Evolutionary conservation across 2,888 invertebrate genomes (phyloP), one percentile per base, ranked within the genome.

Genomic region (Macaria liturata): DNA sequence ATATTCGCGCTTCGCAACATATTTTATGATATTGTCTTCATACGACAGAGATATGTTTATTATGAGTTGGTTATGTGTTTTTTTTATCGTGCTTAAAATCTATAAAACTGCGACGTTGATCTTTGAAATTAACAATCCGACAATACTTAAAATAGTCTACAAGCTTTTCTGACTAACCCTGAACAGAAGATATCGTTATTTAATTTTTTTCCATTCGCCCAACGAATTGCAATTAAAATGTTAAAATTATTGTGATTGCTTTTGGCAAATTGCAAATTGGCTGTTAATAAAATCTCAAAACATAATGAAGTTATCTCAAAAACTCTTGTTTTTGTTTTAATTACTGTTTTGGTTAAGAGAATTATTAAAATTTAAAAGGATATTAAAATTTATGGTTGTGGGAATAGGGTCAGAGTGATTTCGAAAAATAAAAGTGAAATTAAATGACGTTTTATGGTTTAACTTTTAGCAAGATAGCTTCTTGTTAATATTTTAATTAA

Each of bases 201-300:
- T 67, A 30, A 20, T 20, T 20, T 64, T 62, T 65, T 72, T 68
- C 63, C 69, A 70, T 71, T 68, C 56, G 61, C 68, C 20, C 68
- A 75, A 81, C 76, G 69, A 67, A 67, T 68, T 77, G 72, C 86
- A 88, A 89, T 90, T 90, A 89, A 88, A 69, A 82, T 81, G 80
- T 82, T 78, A 85, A 87, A 88, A 84, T 88, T 88, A 91, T 89
- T 88, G 81, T 87, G 87, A 91, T 90, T 88, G 86, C 80, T 83
- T 88, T 86, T 88, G 88, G 88, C 86, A 88, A 86, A 89, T 88
- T 88, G 87, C 84, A 81, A 86, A 90, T 86, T 84, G 86, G 80
- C 74, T 81, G 66, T 72, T 73, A 74, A 75, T 78, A 70, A 71
- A 67, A 60, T 63, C 70, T 63, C 32, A 40, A 57, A 52, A 47